phyloP scores from a whole-genome alignment of 2,113 vertebrate genomes.

The Platanista minor region DNA sequence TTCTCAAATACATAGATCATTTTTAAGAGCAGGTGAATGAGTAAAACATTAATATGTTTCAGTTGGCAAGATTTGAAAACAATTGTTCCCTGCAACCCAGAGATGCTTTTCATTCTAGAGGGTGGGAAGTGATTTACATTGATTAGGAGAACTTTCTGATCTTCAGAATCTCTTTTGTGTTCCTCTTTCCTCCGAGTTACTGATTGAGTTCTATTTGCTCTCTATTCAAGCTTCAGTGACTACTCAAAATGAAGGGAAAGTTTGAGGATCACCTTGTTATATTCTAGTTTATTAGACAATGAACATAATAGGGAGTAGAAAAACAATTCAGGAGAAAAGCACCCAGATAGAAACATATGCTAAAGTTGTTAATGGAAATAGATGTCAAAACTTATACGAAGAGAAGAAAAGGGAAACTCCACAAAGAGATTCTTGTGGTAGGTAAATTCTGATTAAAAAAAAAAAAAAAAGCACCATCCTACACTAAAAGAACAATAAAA shows the following conservation, averaged over 20 bases:
- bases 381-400: background rate
- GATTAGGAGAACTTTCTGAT: slow-evolving; percentile 19
- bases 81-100: background rate
- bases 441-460: background rate
- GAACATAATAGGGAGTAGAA: background rate
- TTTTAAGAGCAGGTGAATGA: slow-evolving; percentile 28
- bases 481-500: background rate
- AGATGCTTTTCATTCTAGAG: background rate
- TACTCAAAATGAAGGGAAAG: background rate
- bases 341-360: background rate
- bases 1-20: background rate
- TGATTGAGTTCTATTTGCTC: slow-evolving; percentile 14
- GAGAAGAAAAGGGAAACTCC: background rate
- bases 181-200: background rate
- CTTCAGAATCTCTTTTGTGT: background rate
- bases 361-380: background rate
- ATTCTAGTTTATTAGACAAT: background rate
- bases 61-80: background rate
- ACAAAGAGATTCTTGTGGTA: background rate
- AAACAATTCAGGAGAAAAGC: background rate
- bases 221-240: background rate
- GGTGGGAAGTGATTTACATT: background rate
- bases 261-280: background rate
- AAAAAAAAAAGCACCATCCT: background rate
- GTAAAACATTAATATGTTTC: background rate